These are phyloP conservation scores for Stenotaenia linearis DNA, from an alignment of 2,888 invertebrate genomes.

Conservation along the genomic window DNA sequence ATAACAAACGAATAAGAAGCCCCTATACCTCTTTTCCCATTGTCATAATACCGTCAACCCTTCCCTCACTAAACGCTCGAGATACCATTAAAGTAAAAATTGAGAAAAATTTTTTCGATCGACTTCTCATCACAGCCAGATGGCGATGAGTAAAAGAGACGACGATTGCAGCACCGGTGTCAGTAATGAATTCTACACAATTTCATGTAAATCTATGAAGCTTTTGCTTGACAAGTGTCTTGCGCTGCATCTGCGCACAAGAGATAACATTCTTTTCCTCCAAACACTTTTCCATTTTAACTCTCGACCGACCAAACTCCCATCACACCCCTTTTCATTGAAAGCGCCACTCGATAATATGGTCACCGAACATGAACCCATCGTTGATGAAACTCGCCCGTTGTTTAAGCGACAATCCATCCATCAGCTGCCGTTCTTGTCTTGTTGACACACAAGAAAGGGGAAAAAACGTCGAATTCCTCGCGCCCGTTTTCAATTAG, in stretches of 20 bases:
- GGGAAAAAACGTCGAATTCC: not conserved
- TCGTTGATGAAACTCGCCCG: not conserved
- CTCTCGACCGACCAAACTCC: not conserved
- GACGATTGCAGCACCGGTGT: not conserved
- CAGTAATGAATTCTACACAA: not conserved
- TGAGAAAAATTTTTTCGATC: no score
- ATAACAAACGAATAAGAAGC: not conserved
- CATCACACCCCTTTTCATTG: not conserved
- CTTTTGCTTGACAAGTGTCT: not conserved
- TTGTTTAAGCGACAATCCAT: not conserved
- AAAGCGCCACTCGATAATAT: not conserved
- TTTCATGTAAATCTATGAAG: not conserved
- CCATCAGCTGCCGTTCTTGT: not conserved
- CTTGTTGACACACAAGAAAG: not conserved
- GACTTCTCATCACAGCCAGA: not conserved
- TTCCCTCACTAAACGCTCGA: not conserved
- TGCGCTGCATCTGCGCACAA: not conserved
- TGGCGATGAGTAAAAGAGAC: not conserved
- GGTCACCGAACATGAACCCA: not conserved
- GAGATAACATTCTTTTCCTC: not conserved
- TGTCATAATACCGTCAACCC: not conserved
- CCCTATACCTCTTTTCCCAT: not conserved
- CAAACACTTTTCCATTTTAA: not conserved
- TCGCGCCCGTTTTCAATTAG: not conserved
- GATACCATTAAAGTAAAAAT: no score